Evolutionary conservation across 2,113 vertebrate species (phyloP).

Genomic region (Amia ocellicauda): DNA sequence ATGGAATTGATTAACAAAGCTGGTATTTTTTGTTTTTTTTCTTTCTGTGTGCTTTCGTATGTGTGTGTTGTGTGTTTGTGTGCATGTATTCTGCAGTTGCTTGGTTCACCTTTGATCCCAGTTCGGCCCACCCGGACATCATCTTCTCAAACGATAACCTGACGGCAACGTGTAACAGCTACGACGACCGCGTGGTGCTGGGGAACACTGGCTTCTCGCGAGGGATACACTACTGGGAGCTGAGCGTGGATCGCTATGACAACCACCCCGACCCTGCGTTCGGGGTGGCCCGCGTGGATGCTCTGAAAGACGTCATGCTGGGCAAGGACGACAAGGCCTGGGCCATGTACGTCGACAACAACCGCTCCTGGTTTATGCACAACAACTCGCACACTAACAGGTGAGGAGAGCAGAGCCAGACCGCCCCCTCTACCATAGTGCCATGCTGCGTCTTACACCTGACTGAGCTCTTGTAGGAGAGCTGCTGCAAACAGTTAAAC

Average conservation of each 20-base stretch:
- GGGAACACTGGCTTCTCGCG: constrained; percentile 90
- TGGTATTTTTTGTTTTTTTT: constrained; percentile 5
- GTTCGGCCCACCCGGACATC: constrained; percentile 91
- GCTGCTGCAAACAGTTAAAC: no score
- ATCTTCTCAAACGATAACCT: constrained; percentile 98
- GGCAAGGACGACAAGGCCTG: constrained; percentile 98
- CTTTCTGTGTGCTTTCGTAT: background rate
- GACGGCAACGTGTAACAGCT: constrained; percentile 96
- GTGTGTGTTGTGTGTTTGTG: constrained; percentile 26
- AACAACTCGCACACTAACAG: constrained; percentile 99
- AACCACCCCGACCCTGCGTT: constrained; percentile 97
- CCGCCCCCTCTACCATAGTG: no score
- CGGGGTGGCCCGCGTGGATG: constrained; percentile 83
- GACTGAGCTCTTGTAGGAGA: no score
- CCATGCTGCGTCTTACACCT: no score
- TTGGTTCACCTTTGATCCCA: constrained; percentile 93
- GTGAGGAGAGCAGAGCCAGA: constrained; percentile 48
- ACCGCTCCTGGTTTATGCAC: constrained; percentile 99
- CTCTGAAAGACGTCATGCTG: constrained; percentile 95
- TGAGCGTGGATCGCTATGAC: constrained; percentile 92
- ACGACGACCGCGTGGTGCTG: constrained; percentile 92
- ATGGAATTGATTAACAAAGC: background rate
- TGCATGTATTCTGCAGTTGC: constrained; percentile 68
- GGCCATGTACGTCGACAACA: constrained; percentile 99
- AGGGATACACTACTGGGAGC: constrained; percentile 96